These are phyloP conservation scores for Bombus breviceps DNA, from an alignment of 1,140 invertebrate species.

Conservation along the genomic window DNA sequence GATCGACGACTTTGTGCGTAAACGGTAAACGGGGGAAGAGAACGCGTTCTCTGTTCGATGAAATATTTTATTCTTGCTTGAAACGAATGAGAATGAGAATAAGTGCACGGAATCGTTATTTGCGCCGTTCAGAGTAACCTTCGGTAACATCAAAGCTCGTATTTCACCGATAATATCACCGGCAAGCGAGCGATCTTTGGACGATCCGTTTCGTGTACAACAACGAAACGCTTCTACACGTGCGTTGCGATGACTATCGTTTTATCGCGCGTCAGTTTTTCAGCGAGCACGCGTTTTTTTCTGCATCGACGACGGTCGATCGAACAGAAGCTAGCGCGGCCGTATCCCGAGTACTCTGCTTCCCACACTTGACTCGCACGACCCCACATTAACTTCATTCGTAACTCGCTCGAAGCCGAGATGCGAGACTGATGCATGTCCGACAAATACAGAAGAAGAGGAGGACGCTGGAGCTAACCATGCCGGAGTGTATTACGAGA, in stretches of 20 bases:
- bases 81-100: background rate
- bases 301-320: constrained; percentile 7
- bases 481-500: constrained; percentile 69
- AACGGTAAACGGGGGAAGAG: background rate
- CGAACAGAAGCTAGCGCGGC: constrained; percentile 15
- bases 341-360: constrained; percentile 40
- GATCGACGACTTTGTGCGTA: background rate
- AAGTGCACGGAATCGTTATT: background rate
- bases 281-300: constrained; percentile 11
- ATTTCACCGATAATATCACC: background rate
- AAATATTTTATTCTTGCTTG: background rate
- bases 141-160: background rate
- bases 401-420: constrained; percentile 41
- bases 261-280: constrained; percentile 51
- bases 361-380: constrained; percentile 74
- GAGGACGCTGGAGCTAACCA: constrained; percentile 48
- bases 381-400: constrained; percentile 71
- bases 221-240: background rate
- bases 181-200: background rate
- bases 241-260: constrained; percentile 33
- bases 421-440: constrained; percentile 73
- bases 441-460: constrained; percentile 57
- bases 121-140: background rate
- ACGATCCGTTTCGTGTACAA: background rate
- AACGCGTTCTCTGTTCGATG: background rate